Conservation (phyloP, 2,888 invertebrate genomes). For the Drosophila diplacantha region DNA sequence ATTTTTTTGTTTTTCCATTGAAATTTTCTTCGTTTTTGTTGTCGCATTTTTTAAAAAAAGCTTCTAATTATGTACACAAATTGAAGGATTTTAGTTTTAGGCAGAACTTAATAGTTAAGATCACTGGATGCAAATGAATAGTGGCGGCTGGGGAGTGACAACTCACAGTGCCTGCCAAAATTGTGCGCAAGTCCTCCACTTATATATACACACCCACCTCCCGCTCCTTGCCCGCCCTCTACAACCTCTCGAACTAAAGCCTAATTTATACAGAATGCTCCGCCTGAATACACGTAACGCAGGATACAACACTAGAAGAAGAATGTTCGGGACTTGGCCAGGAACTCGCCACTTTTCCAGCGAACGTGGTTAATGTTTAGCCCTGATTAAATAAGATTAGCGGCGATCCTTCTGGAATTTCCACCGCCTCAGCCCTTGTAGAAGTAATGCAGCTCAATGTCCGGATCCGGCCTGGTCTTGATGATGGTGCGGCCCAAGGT, state of each 20-base stretch:
- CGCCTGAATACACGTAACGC: slow-evolving; percentile 47
- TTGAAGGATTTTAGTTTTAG: slow-evolving; percentile 35
- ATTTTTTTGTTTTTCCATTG: slow-evolving; percentile 5
- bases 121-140: slow-evolving; percentile 72
- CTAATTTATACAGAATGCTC: slow-evolving; percentile 61
- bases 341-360: background rate
- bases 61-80: slow-evolving; percentile 54
- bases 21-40: slow-evolving; percentile 27
- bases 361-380: background rate
- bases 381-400: slow-evolving; percentile 32
- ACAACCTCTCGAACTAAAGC: slow-evolving; percentile 50
- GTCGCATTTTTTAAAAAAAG: slow-evolving; percentile 19
- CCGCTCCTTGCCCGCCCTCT: slow-evolving; percentile 4
- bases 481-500: slow-evolving; percentile 58
- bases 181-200: slow-evolving; percentile 28
- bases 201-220: slow-evolving; percentile 11
- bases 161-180: slow-evolving; percentile 21
- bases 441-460: slow-evolving; percentile 71
- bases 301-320: slow-evolving; percentile 43
- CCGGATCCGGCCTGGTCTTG: slow-evolving; percentile 43
- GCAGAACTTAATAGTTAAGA: slow-evolving; percentile 71
- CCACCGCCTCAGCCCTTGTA: slow-evolving; percentile 53
- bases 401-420: slow-evolving; percentile 2
- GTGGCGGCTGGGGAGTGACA: slow-evolving; percentile 14
- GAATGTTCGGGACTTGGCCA: slow-evolving; percentile 34